phyloP scores from a whole-genome alignment of 2,888 invertebrate genomes.

The Drosophila affinis region DNA sequence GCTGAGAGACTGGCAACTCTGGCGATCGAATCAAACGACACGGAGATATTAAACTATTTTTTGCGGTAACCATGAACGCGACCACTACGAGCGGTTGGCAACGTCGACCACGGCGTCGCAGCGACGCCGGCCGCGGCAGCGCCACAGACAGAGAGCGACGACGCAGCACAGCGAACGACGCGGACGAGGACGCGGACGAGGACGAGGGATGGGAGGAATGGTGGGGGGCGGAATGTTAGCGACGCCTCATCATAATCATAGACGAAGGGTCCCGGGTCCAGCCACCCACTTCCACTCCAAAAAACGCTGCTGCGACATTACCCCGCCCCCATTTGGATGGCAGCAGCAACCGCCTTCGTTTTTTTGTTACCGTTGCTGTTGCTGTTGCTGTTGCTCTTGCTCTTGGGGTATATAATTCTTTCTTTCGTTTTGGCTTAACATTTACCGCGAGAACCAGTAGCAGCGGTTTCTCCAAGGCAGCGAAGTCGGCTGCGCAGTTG shows the following conservation, averaged over 20 bases:
- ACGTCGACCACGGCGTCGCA: constrained; percentile 65
- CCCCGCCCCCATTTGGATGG: constrained; percentile 25
- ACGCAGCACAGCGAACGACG: constrained; percentile 19
- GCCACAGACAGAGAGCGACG: constrained; percentile 29
- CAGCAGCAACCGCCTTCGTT: constrained; percentile 31
- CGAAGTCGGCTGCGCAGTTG: constrained; percentile 38
- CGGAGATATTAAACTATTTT: constrained; percentile 84
- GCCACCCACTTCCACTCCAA: constrained; percentile 1
- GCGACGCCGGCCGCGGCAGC: constrained; percentile 60
- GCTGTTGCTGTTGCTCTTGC: constrained; percentile 7
- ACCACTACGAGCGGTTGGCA: constrained; percentile 82
- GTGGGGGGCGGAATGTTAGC: constrained; percentile 47
- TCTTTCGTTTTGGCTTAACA: constrained; percentile 80
- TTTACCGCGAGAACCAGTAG: constrained; percentile 84
- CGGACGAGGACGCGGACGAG: constrained; percentile 47
- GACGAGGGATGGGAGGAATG: neutral
- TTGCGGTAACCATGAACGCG: constrained; percentile 84
- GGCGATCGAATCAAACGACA: constrained; percentile 84
- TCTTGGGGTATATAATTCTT: constrained; percentile 68
- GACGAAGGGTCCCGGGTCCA: constrained; percentile 30
- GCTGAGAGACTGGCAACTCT: constrained; percentile 42
- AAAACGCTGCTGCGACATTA: constrained; percentile 2
- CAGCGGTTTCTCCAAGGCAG: constrained; percentile 82
- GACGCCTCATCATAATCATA: constrained; percentile 51
- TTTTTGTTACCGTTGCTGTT: neutral